Conservation (phyloP, 2,888 invertebrate genomes). For the Cybosia mesomella region DNA sequence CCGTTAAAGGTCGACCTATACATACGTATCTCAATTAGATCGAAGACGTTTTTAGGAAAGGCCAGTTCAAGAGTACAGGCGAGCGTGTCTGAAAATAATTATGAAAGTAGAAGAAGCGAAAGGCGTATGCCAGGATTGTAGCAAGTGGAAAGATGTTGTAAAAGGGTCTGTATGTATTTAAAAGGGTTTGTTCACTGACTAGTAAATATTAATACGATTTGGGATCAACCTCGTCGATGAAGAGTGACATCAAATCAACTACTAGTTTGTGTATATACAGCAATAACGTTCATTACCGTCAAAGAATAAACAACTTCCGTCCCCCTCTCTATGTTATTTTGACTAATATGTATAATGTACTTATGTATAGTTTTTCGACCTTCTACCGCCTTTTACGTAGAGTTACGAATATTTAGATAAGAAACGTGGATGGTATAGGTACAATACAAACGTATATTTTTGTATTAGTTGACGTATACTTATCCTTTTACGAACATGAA, state of each 20-base stretch:
- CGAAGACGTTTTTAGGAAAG: no score
- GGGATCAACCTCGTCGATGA: not conserved
- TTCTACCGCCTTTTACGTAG: conserved; percentile 6
- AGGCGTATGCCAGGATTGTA: no score
- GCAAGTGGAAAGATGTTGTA: no score
- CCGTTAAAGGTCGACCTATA: no score
- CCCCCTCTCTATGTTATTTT: not conserved
- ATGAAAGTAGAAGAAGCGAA: no score
- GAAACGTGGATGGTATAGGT: not conserved
- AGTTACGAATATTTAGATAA: conserved; percentile 3
- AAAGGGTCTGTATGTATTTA: not conserved
- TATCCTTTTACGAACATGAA: conserved; percentile 1
- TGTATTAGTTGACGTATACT: conserved; percentile 8
- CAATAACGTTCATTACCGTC: not conserved
- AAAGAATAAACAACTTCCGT: not conserved
- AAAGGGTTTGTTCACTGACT: not conserved
- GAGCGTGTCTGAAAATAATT: no score
- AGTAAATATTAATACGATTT: not conserved
- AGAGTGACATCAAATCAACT: not conserved
- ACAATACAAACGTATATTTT: conserved; percentile 4
- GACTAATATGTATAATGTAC: not conserved
- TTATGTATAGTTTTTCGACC: conserved; percentile 9
- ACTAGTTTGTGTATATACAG: not conserved
- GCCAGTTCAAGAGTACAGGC: no score
- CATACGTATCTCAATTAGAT: no score